Evolutionary conservation across 2,113 vertebrate species (phyloP).

Genomic region (Cyrtonyx montezumae): DNA sequence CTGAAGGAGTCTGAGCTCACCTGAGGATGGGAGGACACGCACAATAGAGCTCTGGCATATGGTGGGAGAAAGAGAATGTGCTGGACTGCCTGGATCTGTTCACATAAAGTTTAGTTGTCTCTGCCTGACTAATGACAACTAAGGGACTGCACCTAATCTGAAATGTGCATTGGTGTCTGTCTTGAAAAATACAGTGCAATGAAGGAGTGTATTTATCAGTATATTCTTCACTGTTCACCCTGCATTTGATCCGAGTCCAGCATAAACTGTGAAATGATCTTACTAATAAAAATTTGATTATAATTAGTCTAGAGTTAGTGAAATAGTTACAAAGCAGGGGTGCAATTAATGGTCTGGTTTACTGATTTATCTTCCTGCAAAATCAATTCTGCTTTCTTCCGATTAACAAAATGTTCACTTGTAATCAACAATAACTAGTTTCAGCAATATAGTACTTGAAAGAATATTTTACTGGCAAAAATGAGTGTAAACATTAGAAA

Average conservation of each 20-base stretch:
- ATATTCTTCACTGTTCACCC: constrained; percentile 5
- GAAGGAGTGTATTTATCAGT: constrained; percentile 58
- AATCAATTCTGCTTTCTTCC: constrained; percentile 24
- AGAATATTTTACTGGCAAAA: constrained; percentile 25
- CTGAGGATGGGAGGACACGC: not conserved
- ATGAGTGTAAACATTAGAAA: constrained; percentile 27
- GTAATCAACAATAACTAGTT: constrained; percentile 9
- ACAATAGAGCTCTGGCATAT: fast-evolving
- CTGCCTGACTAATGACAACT: constrained; percentile 62
- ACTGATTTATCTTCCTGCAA: constrained; percentile 18
- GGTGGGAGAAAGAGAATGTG: not conserved
- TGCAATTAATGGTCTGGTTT: constrained; percentile 7
- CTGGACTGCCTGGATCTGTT: not conserved
- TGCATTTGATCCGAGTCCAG: not conserved
- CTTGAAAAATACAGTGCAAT: constrained; percentile 51
- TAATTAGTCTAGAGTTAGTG: constrained; percentile 35
- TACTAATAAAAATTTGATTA: constrained; percentile 17
- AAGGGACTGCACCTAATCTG: constrained; percentile 53
- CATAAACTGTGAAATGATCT: not conserved
- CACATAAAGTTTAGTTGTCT: constrained; percentile 40
- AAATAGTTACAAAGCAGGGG: constrained; percentile 18
- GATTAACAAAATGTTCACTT: constrained; percentile 40
- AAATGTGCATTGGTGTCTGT: constrained; percentile 35
- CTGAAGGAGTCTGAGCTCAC: not conserved
- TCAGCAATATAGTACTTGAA: not conserved